These are phyloP conservation scores for Hestina assimilis DNA, from an alignment of 1,140 invertebrate species.

Conservation along the genomic window DNA sequence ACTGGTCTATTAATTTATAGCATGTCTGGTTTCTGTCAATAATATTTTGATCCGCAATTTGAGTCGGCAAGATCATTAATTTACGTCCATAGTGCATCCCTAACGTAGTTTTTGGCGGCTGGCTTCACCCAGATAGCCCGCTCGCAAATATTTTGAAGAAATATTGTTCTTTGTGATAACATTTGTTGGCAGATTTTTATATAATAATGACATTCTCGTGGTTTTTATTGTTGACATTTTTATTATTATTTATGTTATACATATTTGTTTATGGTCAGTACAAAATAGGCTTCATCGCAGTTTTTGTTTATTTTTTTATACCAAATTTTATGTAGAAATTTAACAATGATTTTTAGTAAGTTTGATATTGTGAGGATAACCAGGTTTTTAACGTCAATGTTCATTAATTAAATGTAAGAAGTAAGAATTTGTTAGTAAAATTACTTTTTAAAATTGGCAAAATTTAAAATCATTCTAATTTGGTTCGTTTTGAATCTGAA, in stretches of 20 bases:
- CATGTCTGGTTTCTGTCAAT: too few species aligned
- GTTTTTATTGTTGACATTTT: not conserved
- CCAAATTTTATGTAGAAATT: too few species aligned
- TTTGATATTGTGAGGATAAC: too few species aligned
- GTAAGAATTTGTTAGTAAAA: too few species aligned
- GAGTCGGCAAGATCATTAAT: too few species aligned
- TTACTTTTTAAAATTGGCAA: conserved; percentile 9
- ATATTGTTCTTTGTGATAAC: not conserved
- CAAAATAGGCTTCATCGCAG: too few species aligned
- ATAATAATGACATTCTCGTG: not conserved
- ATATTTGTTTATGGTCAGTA: not conserved
- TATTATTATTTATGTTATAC: not conserved
- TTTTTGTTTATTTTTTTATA: too few species aligned
- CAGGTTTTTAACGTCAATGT: too few species aligned
- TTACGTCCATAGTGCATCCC: not conserved
- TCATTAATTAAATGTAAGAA: too few species aligned
- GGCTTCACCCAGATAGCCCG: not conserved
- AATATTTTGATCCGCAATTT: too few species aligned
- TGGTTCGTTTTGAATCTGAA: conserved; percentile 10
- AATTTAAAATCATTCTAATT: conserved; percentile 12
- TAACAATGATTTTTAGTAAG: too few species aligned
- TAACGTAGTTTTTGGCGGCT: not conserved
- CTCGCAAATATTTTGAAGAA: not conserved
- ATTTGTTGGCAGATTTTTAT: not conserved
- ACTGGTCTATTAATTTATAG: not conserved